These are phyloP conservation scores for Syrmaticus mikado DNA, from an alignment of 2,113 vertebrate species.

Conservation along the genomic window DNA sequence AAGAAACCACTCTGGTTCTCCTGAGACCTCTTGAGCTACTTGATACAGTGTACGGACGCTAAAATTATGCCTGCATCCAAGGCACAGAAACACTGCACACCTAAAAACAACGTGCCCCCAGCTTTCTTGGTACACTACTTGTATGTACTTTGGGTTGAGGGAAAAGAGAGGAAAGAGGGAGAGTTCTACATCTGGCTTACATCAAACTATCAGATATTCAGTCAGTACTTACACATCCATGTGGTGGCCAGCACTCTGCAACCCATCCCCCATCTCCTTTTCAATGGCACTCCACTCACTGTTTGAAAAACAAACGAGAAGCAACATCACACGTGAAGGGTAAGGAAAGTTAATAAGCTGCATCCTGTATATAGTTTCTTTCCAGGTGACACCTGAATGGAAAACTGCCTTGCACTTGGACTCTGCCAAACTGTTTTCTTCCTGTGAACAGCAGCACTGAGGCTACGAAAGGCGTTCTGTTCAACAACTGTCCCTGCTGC, in stretches of 20 bases:
- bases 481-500: background rate
- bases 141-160: slow-evolving; percentile 6
- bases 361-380: slow-evolving; percentile 49
- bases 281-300: slow-evolving; percentile 98
- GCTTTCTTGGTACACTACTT: background rate
- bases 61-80: slow-evolving; percentile 49
- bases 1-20: slow-evolving; percentile 64
- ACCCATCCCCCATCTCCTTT: slow-evolving; percentile 95
- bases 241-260: slow-evolving; percentile 95
- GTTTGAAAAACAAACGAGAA: slow-evolving; percentile 66
- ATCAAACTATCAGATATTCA: slow-evolving; percentile 75
- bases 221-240: slow-evolving; percentile 93
- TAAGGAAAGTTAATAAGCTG: slow-evolving; percentile 60
- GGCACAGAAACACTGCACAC: slow-evolving; percentile 28
- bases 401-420: slow-evolving; percentile 23
- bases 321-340: slow-evolving; percentile 61
- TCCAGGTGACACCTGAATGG: slow-evolving; percentile 60
- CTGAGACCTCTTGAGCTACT: slow-evolving; percentile 72
- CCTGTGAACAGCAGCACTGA: background rate
- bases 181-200: slow-evolving; percentile 71
- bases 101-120: background rate
- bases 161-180: slow-evolving; percentile 51
- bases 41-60: slow-evolving; percentile 57
- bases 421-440: background rate
- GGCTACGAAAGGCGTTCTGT: background rate